Percentiles rank a stretch among this genome's conserved stretches.
Evolutionary conservation across 35 echinoderm and acorn worm genomes (phyloP).

Genomic region (Ophiothrix spiculata): DNA sequence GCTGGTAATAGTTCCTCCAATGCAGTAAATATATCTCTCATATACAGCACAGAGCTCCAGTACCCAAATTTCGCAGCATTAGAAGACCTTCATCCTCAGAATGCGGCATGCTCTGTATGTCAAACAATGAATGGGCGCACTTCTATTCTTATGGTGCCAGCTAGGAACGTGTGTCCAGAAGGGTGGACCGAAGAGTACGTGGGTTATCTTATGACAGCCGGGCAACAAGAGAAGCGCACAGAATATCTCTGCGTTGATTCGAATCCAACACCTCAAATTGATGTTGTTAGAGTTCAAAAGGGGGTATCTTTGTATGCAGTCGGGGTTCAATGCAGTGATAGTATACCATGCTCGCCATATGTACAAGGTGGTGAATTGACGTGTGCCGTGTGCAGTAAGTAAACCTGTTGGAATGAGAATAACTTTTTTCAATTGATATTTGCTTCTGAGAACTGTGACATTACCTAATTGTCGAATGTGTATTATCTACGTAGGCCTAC

Average conservation of each 20-base stretch:
- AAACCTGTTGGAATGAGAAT: no score
- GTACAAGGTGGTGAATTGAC: not conserved
- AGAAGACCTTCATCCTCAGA: not conserved
- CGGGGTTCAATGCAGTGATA: not conserved
- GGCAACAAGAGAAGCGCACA: not conserved
- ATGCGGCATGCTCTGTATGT: conserved; percentile 9
- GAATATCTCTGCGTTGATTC: conserved; percentile 18
- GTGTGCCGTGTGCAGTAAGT: not conserved
- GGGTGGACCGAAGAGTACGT: conserved; percentile 11
- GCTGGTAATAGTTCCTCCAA: not conserved
- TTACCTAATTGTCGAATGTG: no score
- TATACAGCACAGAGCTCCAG: not conserved
- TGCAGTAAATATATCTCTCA: not conserved
- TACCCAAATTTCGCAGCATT: not conserved
- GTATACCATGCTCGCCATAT: not conserved
- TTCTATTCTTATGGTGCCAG: not conserved
- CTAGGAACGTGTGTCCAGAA: not conserved
- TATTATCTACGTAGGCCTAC: no score
- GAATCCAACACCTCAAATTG: not conserved
- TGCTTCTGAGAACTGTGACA: no score
- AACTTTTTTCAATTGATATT: no score
- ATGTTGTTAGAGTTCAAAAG: not conserved
- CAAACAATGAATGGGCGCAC: not conserved
- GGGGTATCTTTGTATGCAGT: not conserved
- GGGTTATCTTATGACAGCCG: conserved; percentile 6